A percentile compares a stretch with the other conserved stretches of the same genome.
Evolutionary conservation across 2,113 vertebrate genomes (phyloP).

Genomic region (Pheucticus melanocephalus): DNA sequence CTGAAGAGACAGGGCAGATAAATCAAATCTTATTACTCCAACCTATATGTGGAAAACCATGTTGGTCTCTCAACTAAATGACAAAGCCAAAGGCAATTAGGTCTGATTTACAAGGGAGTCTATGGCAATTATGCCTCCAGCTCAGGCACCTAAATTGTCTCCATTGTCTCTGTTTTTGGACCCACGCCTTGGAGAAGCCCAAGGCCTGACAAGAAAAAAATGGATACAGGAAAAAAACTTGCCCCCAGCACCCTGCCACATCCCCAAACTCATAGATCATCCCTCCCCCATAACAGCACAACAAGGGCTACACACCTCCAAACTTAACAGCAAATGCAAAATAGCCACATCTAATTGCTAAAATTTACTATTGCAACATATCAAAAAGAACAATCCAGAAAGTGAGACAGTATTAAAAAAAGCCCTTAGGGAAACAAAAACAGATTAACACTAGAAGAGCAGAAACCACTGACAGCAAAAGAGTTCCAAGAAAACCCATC

Average conservation of each 20-base stretch:
- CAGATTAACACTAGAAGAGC: neutral
- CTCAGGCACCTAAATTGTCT: neutral
- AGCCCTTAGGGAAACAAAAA: neutral
- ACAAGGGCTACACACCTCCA: neutral
- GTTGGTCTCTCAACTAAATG: neutral
- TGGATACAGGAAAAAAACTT: neutral
- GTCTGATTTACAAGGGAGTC: neutral
- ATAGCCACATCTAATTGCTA: neutral
- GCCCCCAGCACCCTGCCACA: neutral
- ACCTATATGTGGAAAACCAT: neutral
- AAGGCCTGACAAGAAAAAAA: neutral
- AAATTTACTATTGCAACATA: neutral
- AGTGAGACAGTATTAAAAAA: neutral
- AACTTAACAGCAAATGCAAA: neutral
- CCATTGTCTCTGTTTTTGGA: neutral
- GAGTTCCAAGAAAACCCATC: neutral
- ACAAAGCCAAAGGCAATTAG: neutral
- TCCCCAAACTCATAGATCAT: neutral
- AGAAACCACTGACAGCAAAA: neutral
- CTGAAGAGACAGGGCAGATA: neutral
- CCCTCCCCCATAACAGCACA: neutral
- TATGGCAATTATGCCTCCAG: neutral
- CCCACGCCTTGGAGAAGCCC: neutral
- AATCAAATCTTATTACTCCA: neutral
- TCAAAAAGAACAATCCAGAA: neutral